These are phyloP conservation scores for Trematocara zebra DNA, from an alignment of 2,113 vertebrate species.

Conservation along the genomic window DNA sequence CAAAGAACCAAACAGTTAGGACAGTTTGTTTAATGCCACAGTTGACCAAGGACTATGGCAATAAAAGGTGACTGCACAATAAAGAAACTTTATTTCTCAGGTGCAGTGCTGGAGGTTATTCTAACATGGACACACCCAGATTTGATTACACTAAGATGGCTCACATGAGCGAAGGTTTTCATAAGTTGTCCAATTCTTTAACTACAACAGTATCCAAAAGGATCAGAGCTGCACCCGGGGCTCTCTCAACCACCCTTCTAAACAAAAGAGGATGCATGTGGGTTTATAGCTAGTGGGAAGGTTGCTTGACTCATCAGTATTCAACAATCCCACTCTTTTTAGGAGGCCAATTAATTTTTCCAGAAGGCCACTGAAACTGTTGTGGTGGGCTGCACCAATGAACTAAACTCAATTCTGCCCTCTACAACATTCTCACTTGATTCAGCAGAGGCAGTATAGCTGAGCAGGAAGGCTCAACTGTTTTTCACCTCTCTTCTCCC, in stretches of 20 bases:
- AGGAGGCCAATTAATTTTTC: not conserved
- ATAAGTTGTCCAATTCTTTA: not conserved
- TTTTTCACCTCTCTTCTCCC: not conserved
- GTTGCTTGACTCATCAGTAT: not conserved
- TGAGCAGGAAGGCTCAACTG: not conserved
- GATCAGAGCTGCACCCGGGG: not conserved
- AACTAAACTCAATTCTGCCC: not conserved
- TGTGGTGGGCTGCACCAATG: not conserved
- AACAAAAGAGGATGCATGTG: not conserved
- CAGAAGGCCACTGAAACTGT: not conserved
- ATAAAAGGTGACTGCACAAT: not conserved
- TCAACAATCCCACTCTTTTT: not conserved
- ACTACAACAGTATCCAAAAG: not conserved
- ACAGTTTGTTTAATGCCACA: not conserved
- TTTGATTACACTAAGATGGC: not conserved
- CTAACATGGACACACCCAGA: not conserved
- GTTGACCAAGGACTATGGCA: not conserved
- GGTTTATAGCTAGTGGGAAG: not conserved
- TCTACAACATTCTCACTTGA: not conserved
- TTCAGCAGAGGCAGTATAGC: not conserved
- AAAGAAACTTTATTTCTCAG: not conserved
- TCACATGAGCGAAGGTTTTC: not conserved
- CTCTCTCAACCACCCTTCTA: not conserved
- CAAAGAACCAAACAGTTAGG: not conserved
- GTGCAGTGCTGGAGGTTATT: not conserved